Base-by-base conservation (phyloP, 2,797 vertebrate genomes). In the Nothura maculosa region DNA sequence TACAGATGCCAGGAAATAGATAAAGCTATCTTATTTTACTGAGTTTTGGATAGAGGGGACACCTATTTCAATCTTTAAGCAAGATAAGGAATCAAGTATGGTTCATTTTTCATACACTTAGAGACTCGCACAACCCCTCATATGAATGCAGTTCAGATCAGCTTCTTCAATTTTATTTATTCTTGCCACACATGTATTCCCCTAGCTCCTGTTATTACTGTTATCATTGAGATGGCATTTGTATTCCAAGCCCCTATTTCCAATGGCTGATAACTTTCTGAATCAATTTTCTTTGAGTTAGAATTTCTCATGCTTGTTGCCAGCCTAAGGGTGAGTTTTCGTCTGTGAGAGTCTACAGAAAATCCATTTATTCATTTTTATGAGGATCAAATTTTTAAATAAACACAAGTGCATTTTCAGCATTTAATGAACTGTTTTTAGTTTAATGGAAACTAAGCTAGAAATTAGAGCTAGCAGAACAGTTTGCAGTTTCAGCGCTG, bases 261-360 rank as follows among this genome's bases (percentile, higher is more conserved):
- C 86, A 92, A 45, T 61, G 74, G 66, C 67, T 91, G 93, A 85
- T 86, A 94, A 92, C 81, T 91, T 92, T 88, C 72, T 74, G 83
- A 96, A 88, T 86, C 83, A 73, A 95, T 94, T 92, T 91, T 85
- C 78, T 82, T 80, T 88, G 57, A 0, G 12, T 70, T 72, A 87
- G 43, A 83, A 83, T 92, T 92, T 89, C 57, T 78, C 1, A 13
- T 48, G 69, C 32, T 85, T 81, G 57, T 80, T 92, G 84, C 58
- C 79, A 79, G 90, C 86, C 84, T 25, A 67, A 79, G 92, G 85
- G 82, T 67, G 60, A 32, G 34, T 83, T 74, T 48, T 92, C 38
- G 10, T 16, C 89, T 0, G 10, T 54, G 76, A 87, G 85, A 20
- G 47, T 76, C 47, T 90, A 70, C 86, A 86, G 75, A 91, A 95